phyloP scores from a whole-genome alignment of 2,113 vertebrate genomes.

The Cebus imitator region DNA sequence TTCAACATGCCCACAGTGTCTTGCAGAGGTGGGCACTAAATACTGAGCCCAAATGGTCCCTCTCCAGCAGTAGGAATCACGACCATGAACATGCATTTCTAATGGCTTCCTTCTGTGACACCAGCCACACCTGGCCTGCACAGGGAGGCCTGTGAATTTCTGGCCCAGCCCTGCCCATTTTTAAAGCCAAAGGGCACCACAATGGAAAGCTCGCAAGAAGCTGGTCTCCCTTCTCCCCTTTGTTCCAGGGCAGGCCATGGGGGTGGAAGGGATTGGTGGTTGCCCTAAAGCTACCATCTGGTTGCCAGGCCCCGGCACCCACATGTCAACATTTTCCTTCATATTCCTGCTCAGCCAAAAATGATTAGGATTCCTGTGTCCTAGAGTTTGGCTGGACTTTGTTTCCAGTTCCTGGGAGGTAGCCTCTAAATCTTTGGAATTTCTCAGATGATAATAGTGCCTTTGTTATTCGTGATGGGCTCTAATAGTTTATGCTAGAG shows the following conservation, averaged over 20 bases:
- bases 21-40: neutral
- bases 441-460: neutral
- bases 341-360: neutral
- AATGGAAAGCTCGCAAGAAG: neutral
- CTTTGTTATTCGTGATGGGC: neutral
- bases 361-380: neutral
- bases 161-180: neutral
- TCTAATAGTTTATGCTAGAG: neutral
- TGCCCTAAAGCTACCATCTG: neutral
- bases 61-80: neutral
- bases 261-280: neutral
- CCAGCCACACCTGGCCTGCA: neutral
- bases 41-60: too few relatives aligned
- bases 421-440: neutral
- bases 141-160: neutral
- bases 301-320: neutral
- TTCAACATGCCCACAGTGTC: neutral
- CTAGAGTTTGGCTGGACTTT: neutral
- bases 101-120: neutral
- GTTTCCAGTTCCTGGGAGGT: neutral
- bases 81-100: neutral
- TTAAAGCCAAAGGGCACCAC: neutral
- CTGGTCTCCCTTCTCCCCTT: neutral
- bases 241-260: neutral
- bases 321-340: neutral